Evolutionary conservation across 2,113 vertebrate species (phyloP).

Genomic region (Aviceda subcristata): DNA sequence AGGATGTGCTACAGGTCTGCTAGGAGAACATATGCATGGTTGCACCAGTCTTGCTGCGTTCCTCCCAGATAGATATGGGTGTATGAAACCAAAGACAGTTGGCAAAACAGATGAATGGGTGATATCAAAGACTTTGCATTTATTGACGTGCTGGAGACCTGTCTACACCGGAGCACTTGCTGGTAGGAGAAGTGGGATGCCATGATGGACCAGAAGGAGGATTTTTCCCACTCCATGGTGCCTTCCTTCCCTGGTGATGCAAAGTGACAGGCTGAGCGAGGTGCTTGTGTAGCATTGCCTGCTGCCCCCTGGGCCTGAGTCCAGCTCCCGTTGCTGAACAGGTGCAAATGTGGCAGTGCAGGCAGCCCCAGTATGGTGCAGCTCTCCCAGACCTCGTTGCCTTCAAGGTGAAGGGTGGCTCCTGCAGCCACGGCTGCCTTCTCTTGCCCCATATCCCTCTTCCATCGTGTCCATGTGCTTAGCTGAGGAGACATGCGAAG

Average conservation of each 20-base stretch:
- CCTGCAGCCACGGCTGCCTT: neutral
- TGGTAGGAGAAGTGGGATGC: neutral
- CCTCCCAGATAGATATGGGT: neutral
- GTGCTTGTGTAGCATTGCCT: rapidly evolving
- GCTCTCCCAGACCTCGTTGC: rapidly evolving
- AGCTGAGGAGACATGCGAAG: neutral
- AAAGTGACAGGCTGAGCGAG: neutral
- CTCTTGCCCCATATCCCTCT: neutral
- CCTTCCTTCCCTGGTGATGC: neutral
- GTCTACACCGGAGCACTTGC: neutral
- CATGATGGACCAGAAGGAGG: neutral
- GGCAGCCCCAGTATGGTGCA: neutral
- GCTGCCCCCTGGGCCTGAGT: neutral
- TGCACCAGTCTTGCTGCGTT: neutral
- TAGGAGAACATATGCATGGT: neutral
- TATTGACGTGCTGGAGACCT: neutral
- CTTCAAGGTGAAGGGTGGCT: neutral
- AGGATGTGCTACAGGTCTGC: neutral
- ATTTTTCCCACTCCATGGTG: neutral
- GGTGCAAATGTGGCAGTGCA: neutral
- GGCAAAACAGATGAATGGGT: neutral
- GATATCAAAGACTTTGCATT: neutral
- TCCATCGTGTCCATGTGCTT: rapidly evolving
- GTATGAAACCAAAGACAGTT: neutral
- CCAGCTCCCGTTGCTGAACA: neutral